Evolutionary conservation across 2,113 vertebrate species (phyloP).

Genomic region (Cyphomyrus plagiostoma): DNA sequence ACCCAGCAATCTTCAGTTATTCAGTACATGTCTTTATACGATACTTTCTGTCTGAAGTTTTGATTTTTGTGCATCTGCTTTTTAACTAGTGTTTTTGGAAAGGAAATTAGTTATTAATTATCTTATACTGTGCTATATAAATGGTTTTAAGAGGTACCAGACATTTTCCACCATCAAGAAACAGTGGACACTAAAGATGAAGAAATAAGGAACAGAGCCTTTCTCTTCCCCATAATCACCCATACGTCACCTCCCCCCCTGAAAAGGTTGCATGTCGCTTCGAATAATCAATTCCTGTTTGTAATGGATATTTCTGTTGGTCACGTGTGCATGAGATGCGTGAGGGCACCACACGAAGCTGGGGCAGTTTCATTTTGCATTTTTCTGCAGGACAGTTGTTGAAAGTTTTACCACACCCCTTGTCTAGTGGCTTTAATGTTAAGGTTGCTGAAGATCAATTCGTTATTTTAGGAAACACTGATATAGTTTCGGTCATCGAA

Average conservation of each 20-base stretch:
- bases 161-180: slow-evolving; percentile 11
- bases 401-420: neutral
- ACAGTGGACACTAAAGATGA: slow-evolving; percentile 21
- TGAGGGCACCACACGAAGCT: neutral
- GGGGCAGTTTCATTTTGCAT: neutral
- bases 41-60: neutral
- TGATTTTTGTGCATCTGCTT: neutral
- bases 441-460: neutral
- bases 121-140: neutral
- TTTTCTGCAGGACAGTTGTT: neutral
- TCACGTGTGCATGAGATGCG: neutral
- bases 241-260: neutral
- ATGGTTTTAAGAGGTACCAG: neutral
- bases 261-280: neutral
- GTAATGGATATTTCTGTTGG: neutral
- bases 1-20: neutral
- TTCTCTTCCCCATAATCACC: slow-evolving; percentile 28
- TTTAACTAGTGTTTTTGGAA: neutral
- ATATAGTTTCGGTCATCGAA: neutral
- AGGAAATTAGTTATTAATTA: neutral
- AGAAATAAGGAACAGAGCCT: slow-evolving; percentile 29
- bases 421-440: neutral
- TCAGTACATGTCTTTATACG: neutral
- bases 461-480: neutral
- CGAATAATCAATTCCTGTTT: neutral